Evolutionary conservation across 2,888 invertebrate species (phyloP).

Genomic region (Melangyna quadrimaculata): DNA sequence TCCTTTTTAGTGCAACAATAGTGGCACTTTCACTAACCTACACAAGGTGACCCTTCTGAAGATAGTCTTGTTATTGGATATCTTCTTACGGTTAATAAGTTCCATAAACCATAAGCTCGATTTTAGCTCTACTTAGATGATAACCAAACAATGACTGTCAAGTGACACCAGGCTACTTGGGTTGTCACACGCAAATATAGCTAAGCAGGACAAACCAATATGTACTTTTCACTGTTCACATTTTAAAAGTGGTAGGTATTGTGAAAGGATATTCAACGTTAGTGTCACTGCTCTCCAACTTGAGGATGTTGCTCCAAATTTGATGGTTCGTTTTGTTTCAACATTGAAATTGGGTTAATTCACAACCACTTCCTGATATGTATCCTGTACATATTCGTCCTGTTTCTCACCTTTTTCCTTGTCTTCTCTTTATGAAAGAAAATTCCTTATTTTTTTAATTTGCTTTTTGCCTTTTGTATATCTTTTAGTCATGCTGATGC

Average conservation of each 20-base stretch:
- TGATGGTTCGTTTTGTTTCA: conserved; percentile 37
- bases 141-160: conserved; percentile 33
- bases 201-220: background rate
- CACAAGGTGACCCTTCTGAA: conserved; percentile 1
- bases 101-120: conserved; percentile 1
- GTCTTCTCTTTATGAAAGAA: conserved; percentile 7
- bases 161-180: conserved; percentile 40
- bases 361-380: conserved; percentile 59
- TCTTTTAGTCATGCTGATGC: conserved; percentile 8
- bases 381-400: conserved; percentile 8
- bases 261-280: conserved; percentile 20
- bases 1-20: background rate
- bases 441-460: conserved; percentile 27
- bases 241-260: conserved; percentile 20
- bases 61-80: conserved; percentile 17
- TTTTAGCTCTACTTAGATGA: conserved; percentile 21
- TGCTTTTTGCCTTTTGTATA: conserved; percentile 42
- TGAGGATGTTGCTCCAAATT: conserved; percentile 60
- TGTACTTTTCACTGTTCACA: background rate
- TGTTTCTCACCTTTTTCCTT: conserved; percentile 31
- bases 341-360: conserved; percentile 61
- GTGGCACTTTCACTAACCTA: background rate
- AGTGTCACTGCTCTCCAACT: conserved; percentile 37
- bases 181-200: conserved; percentile 7
- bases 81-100: conserved; percentile 20